phyloP scores from a whole-genome alignment of 2,797 vertebrate species.

The Cichlasoma orientale region DNA sequence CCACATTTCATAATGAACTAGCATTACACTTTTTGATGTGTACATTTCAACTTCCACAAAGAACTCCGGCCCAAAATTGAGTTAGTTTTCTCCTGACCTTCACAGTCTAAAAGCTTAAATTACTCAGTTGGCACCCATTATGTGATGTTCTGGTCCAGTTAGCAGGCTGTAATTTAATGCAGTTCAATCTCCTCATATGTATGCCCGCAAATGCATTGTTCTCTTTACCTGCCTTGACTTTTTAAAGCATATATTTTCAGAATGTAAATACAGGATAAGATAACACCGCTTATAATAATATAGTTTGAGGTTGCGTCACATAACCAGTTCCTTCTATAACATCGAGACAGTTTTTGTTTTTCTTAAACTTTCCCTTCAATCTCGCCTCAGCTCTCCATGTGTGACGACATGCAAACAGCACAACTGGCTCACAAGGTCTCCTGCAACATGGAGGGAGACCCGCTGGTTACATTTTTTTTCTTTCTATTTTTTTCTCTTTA shows the following conservation, averaged over 20 bases:
- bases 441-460: not conserved
- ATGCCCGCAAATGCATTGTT: slow-evolving; percentile 58
- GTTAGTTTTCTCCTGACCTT: slow-evolving; percentile 11
- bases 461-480: not conserved
- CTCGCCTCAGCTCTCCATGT: not conserved
- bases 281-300: not conserved
- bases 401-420: not conserved
- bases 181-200: slow-evolving; percentile 63
- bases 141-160: slow-evolving; percentile 32
- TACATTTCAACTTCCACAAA: slow-evolving; percentile 17
- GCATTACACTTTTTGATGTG: not conserved
- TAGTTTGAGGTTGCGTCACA: not conserved
- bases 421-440: not conserved
- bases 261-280: not conserved
- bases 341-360: not conserved
- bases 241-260: not conserved
- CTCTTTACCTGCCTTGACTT: slow-evolving; percentile 55
- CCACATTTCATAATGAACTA: not conserved
- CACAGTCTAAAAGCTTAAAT: slow-evolving; percentile 42
- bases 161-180: slow-evolving; percentile 56
- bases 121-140: slow-evolving; percentile 41
- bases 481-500: not conserved
- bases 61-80: not conserved
- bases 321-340: not conserved
- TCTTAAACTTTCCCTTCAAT: not conserved